Evolutionary conservation across 2,113 vertebrate genomes (phyloP).

Genomic region (Rhagologus leucostigma): DNA sequence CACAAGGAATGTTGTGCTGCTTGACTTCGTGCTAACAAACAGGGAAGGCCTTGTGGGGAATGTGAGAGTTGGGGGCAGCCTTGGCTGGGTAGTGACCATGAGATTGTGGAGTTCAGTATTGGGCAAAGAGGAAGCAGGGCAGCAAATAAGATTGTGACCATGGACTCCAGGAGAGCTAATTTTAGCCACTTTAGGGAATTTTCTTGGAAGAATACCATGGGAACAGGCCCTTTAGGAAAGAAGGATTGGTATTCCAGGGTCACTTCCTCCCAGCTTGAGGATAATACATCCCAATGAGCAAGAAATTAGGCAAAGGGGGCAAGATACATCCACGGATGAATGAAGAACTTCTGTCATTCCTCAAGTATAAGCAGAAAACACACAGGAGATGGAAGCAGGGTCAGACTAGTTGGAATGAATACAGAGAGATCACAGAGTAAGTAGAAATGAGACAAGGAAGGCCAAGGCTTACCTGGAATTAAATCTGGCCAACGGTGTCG

Average conservation of each 20-base stretch:
- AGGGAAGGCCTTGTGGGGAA: too few species aligned
- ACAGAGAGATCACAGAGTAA: neutral
- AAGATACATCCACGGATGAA: neutral
- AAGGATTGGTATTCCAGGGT: neutral
- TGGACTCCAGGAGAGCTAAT: neutral
- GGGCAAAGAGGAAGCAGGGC: fast-evolving
- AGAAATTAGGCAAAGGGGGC: neutral
- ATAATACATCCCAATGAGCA: neutral
- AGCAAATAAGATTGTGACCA: neutral
- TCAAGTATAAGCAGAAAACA: neutral
- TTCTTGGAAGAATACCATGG: neutral
- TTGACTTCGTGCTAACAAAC: neutral
- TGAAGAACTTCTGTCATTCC: neutral
- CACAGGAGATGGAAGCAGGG: neutral
- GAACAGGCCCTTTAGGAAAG: neutral
- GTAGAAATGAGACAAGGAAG: neutral
- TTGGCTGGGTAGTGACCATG: neutral
- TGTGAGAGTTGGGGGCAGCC: neutral
- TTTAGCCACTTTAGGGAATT: neutral
- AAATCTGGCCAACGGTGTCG: neutral
- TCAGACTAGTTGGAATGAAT: neutral
- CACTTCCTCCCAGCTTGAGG: neutral
- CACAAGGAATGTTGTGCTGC: neutral
- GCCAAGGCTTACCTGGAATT: neutral
- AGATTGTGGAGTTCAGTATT: neutral